Conservation (phyloP, 2,797 vertebrate species). For the Poeciliopsis paucimaculata region DNA sequence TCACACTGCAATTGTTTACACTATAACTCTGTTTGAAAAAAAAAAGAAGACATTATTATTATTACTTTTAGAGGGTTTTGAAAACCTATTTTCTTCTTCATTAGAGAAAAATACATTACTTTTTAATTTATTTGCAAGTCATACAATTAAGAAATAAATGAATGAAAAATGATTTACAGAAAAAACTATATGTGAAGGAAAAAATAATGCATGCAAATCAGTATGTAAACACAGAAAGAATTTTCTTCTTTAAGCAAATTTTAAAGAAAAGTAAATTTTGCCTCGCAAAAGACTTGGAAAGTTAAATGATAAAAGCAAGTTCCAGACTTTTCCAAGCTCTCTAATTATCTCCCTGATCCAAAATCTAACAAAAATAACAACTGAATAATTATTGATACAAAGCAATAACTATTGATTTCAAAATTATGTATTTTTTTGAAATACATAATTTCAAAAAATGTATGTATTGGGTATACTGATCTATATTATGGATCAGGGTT, state of each 20-base stretch:
- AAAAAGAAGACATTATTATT: too few relatives aligned
- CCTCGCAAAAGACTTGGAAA: neutral
- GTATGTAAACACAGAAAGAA: neutral
- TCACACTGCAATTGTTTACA: neutral
- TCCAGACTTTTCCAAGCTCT: neutral
- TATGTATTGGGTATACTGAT: too few relatives aligned
- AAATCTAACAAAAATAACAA: neutral
- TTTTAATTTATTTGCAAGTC: neutral
- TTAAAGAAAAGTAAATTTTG: neutral
- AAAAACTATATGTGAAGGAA: neutral
- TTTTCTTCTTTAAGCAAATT: neutral
- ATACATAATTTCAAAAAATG: too few relatives aligned
- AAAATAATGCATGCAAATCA: neutral
- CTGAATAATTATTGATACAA: neutral
- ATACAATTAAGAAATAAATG: neutral
- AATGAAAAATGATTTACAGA: neutral
- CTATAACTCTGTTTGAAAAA: neutral
- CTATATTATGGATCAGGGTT: too few relatives aligned
- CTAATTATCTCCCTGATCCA: neutral
- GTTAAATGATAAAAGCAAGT: neutral
- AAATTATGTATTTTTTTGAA: too few relatives aligned
- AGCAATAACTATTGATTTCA: neutral
- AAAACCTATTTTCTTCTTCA: too few relatives aligned
- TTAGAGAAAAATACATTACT: too few relatives aligned
- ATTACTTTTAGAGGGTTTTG: too few relatives aligned